Conservation (phyloP, 1,140 invertebrate species). For the Choristoneura fumiferana region DNA sequence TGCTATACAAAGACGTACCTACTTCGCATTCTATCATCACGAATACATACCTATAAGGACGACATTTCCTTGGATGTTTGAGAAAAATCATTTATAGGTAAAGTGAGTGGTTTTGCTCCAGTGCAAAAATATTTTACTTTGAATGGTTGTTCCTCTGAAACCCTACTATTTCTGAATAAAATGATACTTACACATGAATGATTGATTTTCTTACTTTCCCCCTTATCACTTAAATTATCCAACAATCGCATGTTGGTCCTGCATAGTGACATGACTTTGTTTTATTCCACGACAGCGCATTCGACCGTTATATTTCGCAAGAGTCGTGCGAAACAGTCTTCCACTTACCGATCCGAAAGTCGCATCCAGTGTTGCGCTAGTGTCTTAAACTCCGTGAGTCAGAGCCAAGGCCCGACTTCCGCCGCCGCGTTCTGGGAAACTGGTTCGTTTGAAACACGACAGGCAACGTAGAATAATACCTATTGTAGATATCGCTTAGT, state of each 20-base stretch:
- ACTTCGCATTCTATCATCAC: too few relatives aligned
- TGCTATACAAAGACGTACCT: too few relatives aligned
- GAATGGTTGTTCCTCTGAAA: too few relatives aligned
- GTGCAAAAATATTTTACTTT: too few relatives aligned
- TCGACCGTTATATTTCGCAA: conserved; percentile 3
- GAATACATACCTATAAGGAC: too few relatives aligned
- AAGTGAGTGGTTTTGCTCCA: too few relatives aligned
- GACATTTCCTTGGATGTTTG: too few relatives aligned
- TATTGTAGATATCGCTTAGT: conserved; percentile 2
- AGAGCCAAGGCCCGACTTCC: background rate
- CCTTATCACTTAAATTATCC: too few relatives aligned
- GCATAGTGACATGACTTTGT: background rate
- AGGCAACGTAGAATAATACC: conserved; percentile 3
- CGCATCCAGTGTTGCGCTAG: conserved; percentile 2
- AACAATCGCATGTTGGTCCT: background rate
- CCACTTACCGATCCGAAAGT: conserved; percentile 6
- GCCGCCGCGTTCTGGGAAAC: conserved; percentile 2
- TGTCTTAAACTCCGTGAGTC: conserved; percentile 4
- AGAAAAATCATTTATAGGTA: too few relatives aligned
- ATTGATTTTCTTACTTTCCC: too few relatives aligned
- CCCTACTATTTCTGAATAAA: too few relatives aligned
- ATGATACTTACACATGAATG: too few relatives aligned
- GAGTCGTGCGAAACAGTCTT: conserved; percentile 9
- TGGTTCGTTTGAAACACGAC: conserved; percentile 8
- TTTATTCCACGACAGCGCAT: conserved; percentile 1